These are phyloP conservation scores for Drosophila merina DNA, from an alignment of 2,888 invertebrate species.

Conservation along the genomic window DNA sequence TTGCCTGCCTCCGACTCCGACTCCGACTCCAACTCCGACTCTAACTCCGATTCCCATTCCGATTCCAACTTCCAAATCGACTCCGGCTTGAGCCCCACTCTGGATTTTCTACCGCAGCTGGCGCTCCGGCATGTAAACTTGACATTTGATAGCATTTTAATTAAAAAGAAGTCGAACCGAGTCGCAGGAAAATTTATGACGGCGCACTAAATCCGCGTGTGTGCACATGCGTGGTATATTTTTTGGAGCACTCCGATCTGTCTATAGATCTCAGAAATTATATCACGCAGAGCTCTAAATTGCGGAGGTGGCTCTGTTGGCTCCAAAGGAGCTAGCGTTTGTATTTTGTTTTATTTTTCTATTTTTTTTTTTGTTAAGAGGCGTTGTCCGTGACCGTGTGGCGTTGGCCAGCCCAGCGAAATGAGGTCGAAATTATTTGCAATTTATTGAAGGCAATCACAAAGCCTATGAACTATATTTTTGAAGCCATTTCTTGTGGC, in stretches of 20 bases:
- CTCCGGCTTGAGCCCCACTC: conserved; percentile 11
- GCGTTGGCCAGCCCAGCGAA: conserved; percentile 63
- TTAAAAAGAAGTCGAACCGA: conserved; percentile 67
- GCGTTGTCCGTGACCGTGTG: conserved; percentile 70
- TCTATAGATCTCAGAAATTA: conserved; percentile 64
- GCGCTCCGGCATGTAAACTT: conserved; percentile 74
- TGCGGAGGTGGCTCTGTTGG: conserved; percentile 50
- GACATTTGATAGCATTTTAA: conserved; percentile 81
- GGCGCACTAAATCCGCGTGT: conserved; percentile 60
- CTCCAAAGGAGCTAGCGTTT: conserved; percentile 18
- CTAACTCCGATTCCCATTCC: not conserved
- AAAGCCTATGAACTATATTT: conserved; percentile 75
- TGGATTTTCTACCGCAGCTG: conserved; percentile 55
- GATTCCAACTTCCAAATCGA: not conserved
- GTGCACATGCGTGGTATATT: conserved; percentile 45
- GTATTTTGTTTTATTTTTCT: conserved; percentile 6
- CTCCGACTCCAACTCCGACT: too few species aligned
- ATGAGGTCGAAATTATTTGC: conserved; percentile 81
- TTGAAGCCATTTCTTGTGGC: conserved; percentile 47
- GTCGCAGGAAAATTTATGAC: conserved; percentile 67
- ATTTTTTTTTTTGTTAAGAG: conserved; percentile 12
- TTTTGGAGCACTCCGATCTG: conserved; percentile 45
- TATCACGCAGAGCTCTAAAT: conserved; percentile 72
- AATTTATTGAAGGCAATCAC: conserved; percentile 81
- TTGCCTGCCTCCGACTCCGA: conserved; percentile 34